Conservation (phyloP, 2,888 invertebrate species). For the Drosophila borborema region DNA sequence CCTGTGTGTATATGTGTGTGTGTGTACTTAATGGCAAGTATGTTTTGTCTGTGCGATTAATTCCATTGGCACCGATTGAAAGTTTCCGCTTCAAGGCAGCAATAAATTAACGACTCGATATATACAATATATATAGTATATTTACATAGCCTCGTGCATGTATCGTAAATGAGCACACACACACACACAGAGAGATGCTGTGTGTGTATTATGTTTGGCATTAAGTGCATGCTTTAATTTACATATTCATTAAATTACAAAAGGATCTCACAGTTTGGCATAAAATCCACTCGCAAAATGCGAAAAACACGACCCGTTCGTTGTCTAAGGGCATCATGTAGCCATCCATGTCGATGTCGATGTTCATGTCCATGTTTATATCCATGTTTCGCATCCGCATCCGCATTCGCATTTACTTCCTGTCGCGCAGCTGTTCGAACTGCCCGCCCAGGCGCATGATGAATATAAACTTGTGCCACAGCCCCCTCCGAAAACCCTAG, state of each 20-base stretch:
- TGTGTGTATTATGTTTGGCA: constrained; percentile 38
- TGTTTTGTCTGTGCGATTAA: constrained; percentile 69
- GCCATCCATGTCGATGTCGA: constrained; percentile 18
- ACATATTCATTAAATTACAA: constrained; percentile 80
- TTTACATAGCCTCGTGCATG: constrained; percentile 34
- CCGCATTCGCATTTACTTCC: constrained; percentile 16
- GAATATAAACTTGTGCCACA: constrained; percentile 62
- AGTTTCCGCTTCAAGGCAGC: constrained; percentile 76
- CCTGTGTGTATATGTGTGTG: constrained; percentile 17
- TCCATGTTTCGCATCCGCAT: constrained; percentile 27
- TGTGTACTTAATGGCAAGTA: constrained; percentile 58
- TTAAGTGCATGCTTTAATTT: constrained; percentile 79
- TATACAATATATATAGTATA: constrained; percentile 15
- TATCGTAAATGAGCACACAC: constrained; percentile 38
- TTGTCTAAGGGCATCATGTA: constrained; percentile 11
- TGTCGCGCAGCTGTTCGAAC: constrained; percentile 47
- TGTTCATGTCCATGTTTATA: constrained; percentile 23
- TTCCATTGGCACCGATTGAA: constrained; percentile 80
- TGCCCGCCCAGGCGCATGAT: constrained; percentile 46
- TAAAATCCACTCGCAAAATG: constrained; percentile 53
- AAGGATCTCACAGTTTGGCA: constrained; percentile 63
- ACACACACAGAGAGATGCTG: constrained; percentile 5
- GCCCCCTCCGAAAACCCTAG: constrained; percentile 1
- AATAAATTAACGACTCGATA: constrained; percentile 70
- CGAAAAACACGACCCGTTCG: constrained; percentile 17